These are phyloP conservation scores for Saguinus midas DNA, from an alignment of 2,113 vertebrate species.

Conservation along the genomic window DNA sequence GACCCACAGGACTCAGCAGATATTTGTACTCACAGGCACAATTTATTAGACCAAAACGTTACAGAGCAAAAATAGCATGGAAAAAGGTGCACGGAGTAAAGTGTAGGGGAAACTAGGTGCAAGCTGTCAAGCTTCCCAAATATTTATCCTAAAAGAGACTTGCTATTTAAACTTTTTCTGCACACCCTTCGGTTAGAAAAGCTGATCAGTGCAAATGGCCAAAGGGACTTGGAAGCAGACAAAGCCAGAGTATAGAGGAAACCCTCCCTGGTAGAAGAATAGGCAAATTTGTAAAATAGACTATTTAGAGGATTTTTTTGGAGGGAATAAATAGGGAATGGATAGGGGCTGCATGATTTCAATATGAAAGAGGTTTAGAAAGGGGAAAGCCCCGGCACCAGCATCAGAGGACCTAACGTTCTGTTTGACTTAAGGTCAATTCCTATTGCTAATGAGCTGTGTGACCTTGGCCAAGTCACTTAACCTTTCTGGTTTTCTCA, in stretches of 20 bases:
- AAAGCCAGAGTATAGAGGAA: not conserved
- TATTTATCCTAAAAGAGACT: not conserved
- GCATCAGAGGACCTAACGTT: not conserved
- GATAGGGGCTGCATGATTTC: not conserved
- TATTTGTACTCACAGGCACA: fast-evolving
- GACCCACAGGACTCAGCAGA: not conserved
- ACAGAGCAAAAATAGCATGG: not conserved
- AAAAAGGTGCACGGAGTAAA: not conserved
- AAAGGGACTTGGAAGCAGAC: not conserved
- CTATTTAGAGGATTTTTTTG: not conserved
- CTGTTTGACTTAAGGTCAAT: not conserved
- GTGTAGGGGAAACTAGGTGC: not conserved
- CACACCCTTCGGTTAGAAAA: not conserved
- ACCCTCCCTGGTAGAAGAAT: not conserved
- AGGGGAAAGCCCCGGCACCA: not conserved
- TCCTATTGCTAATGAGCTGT: not conserved
- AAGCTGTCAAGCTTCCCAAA: not conserved
- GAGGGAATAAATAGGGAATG: not conserved
- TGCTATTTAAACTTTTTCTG: not conserved
- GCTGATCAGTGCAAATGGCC: not conserved
- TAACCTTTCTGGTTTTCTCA: conserved; percentile 11
- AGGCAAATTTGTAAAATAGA: not conserved
- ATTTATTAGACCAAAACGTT: not conserved
- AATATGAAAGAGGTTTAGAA: not conserved
- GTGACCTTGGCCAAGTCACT: not conserved